A percentile compares a stretch with the other conserved stretches of the same genome.
Evolutionary conservation across 53 echinoderm and acorn worm species (phyloP).

Genomic region (Apostichopus leukothele): DNA sequence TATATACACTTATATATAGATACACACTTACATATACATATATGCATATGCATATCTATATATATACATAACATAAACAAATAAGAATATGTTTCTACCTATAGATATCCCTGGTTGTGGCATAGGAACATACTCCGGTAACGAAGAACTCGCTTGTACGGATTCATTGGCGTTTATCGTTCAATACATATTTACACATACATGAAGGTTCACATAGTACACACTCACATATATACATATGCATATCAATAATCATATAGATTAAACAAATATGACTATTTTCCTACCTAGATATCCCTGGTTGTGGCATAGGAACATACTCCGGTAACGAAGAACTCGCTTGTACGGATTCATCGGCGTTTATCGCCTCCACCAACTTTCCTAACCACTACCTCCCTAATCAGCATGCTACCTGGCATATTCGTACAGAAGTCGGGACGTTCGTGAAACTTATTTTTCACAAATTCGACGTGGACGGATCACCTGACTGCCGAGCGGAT

Average conservation of each 20-base stretch:
- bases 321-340: conserved; percentile 51
- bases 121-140: conserved; percentile 64
- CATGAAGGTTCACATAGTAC: too few species aligned
- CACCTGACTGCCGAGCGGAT: conserved; percentile 39
- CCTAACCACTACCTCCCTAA: conserved; percentile 66
- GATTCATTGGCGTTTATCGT: conserved; percentile 69
- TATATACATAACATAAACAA: too few species aligned
- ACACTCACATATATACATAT: too few species aligned
- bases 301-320: conserved; percentile 82
- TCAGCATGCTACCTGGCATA: conserved; percentile 63
- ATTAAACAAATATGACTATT: neutral
- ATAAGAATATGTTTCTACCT: neutral
- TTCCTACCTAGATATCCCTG: conserved; percentile 62
- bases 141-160: conserved; percentile 58
- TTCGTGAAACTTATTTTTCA: conserved; percentile 73
- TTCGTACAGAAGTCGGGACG: conserved; percentile 67
- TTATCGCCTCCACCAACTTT: conserved; percentile 75
- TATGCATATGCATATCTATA: too few species aligned
- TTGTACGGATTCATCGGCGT: conserved; percentile 64
- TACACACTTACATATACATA: too few species aligned
- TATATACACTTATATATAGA: too few species aligned
- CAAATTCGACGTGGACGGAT: conserved; percentile 61
- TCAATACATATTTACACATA: too few species aligned
- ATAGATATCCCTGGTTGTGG: conserved; percentile 77
- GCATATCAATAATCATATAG: too few species aligned